A percentile compares a stretch with the other conserved stretches of the same genome.
phyloP scores from a whole-genome alignment of 2,113 vertebrate genomes.

The Sapajus apella region DNA sequence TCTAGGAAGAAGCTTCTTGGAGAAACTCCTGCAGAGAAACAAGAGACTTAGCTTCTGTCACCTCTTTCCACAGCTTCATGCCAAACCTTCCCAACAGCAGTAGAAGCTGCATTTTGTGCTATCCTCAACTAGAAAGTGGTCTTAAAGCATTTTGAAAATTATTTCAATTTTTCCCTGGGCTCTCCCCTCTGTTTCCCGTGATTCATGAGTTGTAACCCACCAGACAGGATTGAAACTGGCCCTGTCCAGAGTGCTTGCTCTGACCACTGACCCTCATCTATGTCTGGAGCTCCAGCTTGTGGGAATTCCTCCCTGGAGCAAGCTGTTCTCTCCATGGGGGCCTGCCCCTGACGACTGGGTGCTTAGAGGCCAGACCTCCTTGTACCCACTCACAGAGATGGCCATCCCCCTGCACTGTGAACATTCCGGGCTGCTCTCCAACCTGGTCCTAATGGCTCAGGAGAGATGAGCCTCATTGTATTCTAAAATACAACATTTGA shows the following conservation, averaged over 20 bases:
- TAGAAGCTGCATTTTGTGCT: neutral
- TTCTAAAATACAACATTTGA: neutral
- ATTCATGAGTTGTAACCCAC: neutral
- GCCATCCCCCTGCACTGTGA: neutral
- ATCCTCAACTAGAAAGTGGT: neutral
- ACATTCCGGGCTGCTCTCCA: neutral
- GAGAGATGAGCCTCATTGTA: neutral
- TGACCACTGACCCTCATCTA: neutral
- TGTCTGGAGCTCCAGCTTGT: neutral
- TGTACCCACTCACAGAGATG: neutral
- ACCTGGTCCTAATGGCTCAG: neutral
- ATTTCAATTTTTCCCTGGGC: neutral
- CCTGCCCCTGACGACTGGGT: neutral
- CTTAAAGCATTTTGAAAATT: neutral
- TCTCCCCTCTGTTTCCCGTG: neutral
- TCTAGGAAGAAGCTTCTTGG: neutral
- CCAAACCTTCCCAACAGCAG: neutral
- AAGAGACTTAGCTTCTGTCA: neutral
- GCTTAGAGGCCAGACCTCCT: neutral
- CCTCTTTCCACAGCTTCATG: neutral
- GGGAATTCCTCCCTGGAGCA: neutral
- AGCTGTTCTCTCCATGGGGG: neutral
- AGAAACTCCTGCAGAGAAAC: neutral
- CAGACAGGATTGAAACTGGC: neutral
- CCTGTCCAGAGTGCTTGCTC: rapidly evolving